Conservation (phyloP, 2,888 invertebrate species). For the Scrobipalpa atriplicella region DNA sequence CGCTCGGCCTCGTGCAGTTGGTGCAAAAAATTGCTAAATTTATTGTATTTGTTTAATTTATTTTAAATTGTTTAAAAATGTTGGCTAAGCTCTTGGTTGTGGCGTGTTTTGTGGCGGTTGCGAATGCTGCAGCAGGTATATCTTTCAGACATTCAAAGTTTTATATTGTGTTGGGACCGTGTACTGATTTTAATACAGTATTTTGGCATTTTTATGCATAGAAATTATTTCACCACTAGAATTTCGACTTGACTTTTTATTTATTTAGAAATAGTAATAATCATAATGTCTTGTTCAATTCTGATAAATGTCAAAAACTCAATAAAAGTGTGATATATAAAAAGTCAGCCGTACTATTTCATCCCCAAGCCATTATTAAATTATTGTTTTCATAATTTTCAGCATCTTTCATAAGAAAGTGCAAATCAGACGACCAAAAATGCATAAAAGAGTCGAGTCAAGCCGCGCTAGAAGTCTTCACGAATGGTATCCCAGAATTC, state of each 20-base stretch:
- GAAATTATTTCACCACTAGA: no score
- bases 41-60: background rate
- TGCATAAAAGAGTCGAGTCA: constrained; percentile 52
- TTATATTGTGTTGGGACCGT: no score
- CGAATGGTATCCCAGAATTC: constrained; percentile 51
- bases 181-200: no score
- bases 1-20: constrained; percentile 5
- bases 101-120: constrained; percentile 15
- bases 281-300: no score
- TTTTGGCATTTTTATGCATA: no score
- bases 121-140: constrained; percentile 10
- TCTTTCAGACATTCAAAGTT: background rate
- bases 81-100: constrained; percentile 4
- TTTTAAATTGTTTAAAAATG: constrained; percentile 1
- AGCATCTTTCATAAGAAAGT: constrained; percentile 55
- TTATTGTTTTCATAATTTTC: constrained; percentile 12
- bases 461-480: constrained; percentile 45
- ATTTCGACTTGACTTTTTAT: no score
- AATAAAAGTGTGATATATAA: no score
- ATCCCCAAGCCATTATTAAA: background rate
- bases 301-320: no score
- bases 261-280: no score
- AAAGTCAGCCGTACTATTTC: no score
- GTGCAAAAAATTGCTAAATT: constrained; percentile 2
- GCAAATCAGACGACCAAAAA: constrained; percentile 52